Evolutionary conservation across 2,797 vertebrate genomes (phyloP).

Genomic region (Telmatherina bonti): DNA sequence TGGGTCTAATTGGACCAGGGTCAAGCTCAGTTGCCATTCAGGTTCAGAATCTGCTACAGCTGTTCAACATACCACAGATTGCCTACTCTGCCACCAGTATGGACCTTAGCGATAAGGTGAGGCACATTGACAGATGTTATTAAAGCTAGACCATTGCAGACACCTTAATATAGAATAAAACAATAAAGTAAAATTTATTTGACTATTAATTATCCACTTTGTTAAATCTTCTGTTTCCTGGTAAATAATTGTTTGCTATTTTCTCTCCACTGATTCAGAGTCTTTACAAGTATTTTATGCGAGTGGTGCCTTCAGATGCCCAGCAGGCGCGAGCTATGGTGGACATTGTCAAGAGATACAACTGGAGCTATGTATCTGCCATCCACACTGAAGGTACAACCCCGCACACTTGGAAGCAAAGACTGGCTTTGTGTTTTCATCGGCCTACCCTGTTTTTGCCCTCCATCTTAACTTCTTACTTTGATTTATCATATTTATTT

Average conservation of each 20-base stretch:
- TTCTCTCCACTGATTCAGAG: slow-evolving; percentile 62
- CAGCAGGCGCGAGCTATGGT: slow-evolving; percentile 98
- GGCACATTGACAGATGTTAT: neutral
- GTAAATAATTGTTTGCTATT: slow-evolving; percentile 10
- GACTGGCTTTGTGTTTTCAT: neutral
- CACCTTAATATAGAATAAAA: slow-evolving; percentile 1
- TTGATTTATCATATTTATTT: slow-evolving; percentile 19
- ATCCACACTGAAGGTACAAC: slow-evolving; percentile 96
- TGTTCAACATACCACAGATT: slow-evolving; percentile 99
- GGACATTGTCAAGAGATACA: slow-evolving; percentile 99
- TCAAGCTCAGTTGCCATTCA: slow-evolving; percentile 99
- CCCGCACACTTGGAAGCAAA: slow-evolving; percentile 26
- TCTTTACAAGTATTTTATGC: slow-evolving; percentile 91
- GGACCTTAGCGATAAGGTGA: slow-evolving; percentile 96
- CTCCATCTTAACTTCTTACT: neutral
- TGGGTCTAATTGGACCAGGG: slow-evolving; percentile 97
- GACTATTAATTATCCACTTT: neutral
- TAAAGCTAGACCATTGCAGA: neutral
- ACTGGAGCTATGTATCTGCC: slow-evolving; percentile 99
- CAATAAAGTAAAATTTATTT: neutral
- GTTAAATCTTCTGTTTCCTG: slow-evolving; percentile 5
- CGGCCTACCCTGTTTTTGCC: slow-evolving; percentile 1
- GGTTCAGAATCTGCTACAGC: slow-evolving; percentile 97
- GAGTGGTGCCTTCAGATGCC: slow-evolving; percentile 97
- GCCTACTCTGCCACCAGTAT: slow-evolving; percentile 99